Evolutionary conservation across 2,888 invertebrate genomes (phyloP), one percentile per base, ranked within the genome.

Genomic region (Lasioglossum zephyrum): DNA sequence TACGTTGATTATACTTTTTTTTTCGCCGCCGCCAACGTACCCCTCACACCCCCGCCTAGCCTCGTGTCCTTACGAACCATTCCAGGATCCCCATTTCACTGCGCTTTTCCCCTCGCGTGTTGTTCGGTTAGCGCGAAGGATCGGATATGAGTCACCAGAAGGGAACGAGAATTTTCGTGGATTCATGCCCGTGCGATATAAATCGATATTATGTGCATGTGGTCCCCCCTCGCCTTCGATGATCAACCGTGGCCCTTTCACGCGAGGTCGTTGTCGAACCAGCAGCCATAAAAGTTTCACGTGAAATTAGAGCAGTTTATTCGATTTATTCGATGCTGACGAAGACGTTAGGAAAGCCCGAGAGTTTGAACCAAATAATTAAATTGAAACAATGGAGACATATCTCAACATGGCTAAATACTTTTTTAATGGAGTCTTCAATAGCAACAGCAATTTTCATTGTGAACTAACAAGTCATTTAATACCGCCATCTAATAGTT

Each of bases 111-210:
- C 88, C 81, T 76, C 79, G 72, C 79, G 75, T 69, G 83, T 78
- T 77, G 83, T 72, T 78, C 81, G 73, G 84, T 78, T 83, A 82
- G 86, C 79, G 89, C 86, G 66, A 87, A 91, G 84, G 80, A 87
- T 84, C 91, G 91, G 88, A 91, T 84, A 81, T 89, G 90, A 91
- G 80, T 91, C 90, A 89, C 88, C 87, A 75, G 73, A 70, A 82
- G 82, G 82, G 88, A 39, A 82, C 73, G 36, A 74, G 79, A 84
- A 82, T 89, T 89, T 87, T 79, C 69, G 82, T 74, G 44, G 84
- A 90, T 84, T 87, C 88, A 85, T 84, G 83, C 73, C 73, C 36
- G 53, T 72, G 73, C 41, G 41, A 76, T 70, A 73, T 75, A 79
- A 88, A 90, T 90, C 90, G 88, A 90, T 90, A 85, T 75, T 18